Conservation (phyloP, 2,888 invertebrate species). For the Stomorhina lunata region DNA sequence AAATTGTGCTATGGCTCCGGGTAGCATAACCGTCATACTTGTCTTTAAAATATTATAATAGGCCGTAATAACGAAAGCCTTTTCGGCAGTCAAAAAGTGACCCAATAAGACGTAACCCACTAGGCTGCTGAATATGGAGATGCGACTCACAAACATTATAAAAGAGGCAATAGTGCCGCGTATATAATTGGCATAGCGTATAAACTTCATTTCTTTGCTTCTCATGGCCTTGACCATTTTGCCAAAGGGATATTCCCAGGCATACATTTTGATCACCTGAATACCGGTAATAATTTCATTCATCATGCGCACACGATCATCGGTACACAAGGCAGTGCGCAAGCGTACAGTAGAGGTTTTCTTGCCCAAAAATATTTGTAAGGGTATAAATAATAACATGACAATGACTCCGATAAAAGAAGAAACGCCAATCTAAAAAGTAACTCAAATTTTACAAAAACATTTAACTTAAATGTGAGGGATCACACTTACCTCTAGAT, state of each 20-base stretch:
- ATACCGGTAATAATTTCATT: conserved; percentile 94
- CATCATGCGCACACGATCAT: conserved; percentile 94
- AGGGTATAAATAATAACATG: conserved; percentile 84
- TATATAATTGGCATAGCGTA: conserved; percentile 87
- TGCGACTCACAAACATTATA: conserved; percentile 92
- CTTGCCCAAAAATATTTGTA: conserved; percentile 89
- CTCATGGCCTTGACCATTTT: conserved; percentile 85
- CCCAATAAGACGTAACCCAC: conserved; percentile 87
- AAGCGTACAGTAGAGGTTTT: conserved; percentile 87
- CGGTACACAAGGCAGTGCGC: conserved; percentile 91
- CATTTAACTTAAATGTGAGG: too few relatives aligned
- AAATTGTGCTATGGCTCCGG: conserved; percentile 84
- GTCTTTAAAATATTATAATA: conserved; percentile 92
- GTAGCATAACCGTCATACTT: conserved; percentile 93
- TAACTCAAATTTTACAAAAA: too few relatives aligned
- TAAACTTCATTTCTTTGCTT: conserved; percentile 82
- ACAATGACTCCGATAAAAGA: conserved; percentile 82
- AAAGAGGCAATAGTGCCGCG: conserved; percentile 89
- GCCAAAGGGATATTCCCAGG: conserved; percentile 94
- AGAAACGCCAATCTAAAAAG: conserved; percentile 80
- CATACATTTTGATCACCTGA: conserved; percentile 97
- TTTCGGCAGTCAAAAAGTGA: conserved; percentile 88
- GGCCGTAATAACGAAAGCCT: conserved; percentile 91
- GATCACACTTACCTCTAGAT: conserved; percentile 73
- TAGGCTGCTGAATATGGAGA: conserved; percentile 92